Evolutionary conservation across 2,113 vertebrate species (phyloP), one percentile per base, ranked within the genome.

Genomic region (Cercopithecus mona): DNA sequence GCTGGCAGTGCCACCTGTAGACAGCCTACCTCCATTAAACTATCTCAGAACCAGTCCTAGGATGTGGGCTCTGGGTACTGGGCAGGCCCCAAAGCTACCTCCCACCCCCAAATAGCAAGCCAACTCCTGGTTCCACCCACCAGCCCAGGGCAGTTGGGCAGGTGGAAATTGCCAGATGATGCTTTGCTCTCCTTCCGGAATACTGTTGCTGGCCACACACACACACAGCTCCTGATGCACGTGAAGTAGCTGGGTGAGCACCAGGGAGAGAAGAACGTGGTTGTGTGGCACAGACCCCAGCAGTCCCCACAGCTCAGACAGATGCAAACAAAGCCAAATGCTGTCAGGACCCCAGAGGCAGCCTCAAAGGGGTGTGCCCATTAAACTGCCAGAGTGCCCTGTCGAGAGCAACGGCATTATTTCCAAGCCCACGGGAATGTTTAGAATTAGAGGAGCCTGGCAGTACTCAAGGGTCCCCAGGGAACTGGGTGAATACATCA

Each of bases 1-100:
- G 96, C 92, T 93, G 94, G 93, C 94, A 94, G 95, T 97, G 97
- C 97, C 97, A 98, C 93, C 98, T 97, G 97, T 55, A 97, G 98
- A 98, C 93, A 82, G 32, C 75, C 97, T 16, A n/a, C 18, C 52
- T 96, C 79, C 55, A 97, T 70, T 98, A 55, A 68, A 5, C 89
- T 13, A 0, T 66, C 61, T 52, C n/a, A 45, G 35, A 48, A n/a
- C 40, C 14, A 8, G 45, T 6, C 8, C 30, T 3, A 27, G 55
- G 89, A 17, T 22, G 32, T 12, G 14, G 38, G 59, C 43, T 72
- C 57, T 73, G 2, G 13, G 32, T 23, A 59, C 13, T 5, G 52
- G 87, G 52, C 30, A 78, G 48, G 40, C 27, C 70, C 76, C 30
- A 61, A 30, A 80, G 64, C n/a, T 7, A 35, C 4, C 14, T 22